Base-by-base conservation (phyloP, 2,888 invertebrate species). In the Brenthis ino region DNA sequence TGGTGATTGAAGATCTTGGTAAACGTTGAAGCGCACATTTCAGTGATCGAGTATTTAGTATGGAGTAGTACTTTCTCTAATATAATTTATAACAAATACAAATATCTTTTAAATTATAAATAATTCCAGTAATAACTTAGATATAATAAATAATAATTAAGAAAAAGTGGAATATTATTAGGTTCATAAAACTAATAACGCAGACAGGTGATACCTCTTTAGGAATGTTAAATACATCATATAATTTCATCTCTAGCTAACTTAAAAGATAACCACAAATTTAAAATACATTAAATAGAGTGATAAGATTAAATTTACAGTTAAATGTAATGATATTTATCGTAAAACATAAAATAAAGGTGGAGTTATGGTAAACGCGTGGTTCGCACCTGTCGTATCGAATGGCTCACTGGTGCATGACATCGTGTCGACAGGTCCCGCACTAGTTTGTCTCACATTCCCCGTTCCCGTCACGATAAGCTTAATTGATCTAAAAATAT, bases 361-460 rank as follows among this genome's bases (percentile, higher is more conserved):
- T 63, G 65, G 57, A 58, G 57, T 69, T 61, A 65, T 63, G 71
- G 61, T 57, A 68, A 64, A 69, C 53, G 57, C 56, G 57, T 69
- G 57, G 57, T 65, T 64, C 74, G 75, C 89, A 90, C 90, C 88
- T 91, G 91, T 83, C 87, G 85, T 76, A 83, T 81, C 86, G 83
- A 88, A 88, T 83, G 79, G 82, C 65, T 80, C 86, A 83, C 71
- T 84, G 80, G 79, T 85, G 84, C 89, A 79, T 87, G 82, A 82
- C 85, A 75, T 72, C 68, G 77, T 77, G 79, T 79, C 77, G 81
- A 79, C 82, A 82, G 82, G 84, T 83, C 77, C 79, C 77, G 53
- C 28, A 54, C 64, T 65, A 63, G 53, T 64, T 56, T 65, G 16
- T 16, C 16, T 65, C 65, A 53, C 65, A 47, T 70, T 68, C 72